Base-by-base conservation (phyloP, 2,888 invertebrate genomes). In the Alentia gelatinosa region DNA sequence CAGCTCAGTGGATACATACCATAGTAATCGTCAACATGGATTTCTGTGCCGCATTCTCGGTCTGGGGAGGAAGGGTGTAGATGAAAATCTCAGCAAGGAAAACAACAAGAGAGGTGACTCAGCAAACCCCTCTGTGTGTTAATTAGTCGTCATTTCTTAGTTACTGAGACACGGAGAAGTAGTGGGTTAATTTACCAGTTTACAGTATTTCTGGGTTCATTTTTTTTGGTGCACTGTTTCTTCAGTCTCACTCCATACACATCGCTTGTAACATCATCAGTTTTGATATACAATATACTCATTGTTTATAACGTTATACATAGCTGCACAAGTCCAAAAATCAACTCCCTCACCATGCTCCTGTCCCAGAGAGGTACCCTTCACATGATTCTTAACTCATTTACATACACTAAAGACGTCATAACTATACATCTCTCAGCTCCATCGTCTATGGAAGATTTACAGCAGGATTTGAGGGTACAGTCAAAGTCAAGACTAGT, bases 401-500 rank as follows among this genome's bases (percentile, higher is more conserved):
- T 79, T 39, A 79, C 79, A 79, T 37, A 79, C 79, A 79, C 35
- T 79, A 37, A 35, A 30, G 68, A 68, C 68, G 37, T 79, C 79
- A 79, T 79, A 37, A 37, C 79, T 79, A 79, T 79, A 79, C 79
- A 79, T 15, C 9, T 79, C 37, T 79, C 12, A 15, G 12, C 39
- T 79, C 37, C 79, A 15, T 39, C 79, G 39, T 35, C 12, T 79
- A 35, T 39, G 26, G 79, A 39, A 79, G 79, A 39, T 15, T 35
- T 79, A 79, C 79, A 79, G 79, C 39, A 39, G 79, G 79, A 37
- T 23, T 79, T 39, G 79, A 39, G 79, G n/a, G 23, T 79, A 79
- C 79, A 39, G 39, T 79, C 23, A 63, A 74, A 79, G 79, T 79
- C 79, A 79, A 79, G 79, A 79, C 79, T 79, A 79, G 39, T 35